These are phyloP conservation scores for Jacana jacana DNA, from an alignment of 2,113 vertebrate genomes.

Conservation along the genomic window DNA sequence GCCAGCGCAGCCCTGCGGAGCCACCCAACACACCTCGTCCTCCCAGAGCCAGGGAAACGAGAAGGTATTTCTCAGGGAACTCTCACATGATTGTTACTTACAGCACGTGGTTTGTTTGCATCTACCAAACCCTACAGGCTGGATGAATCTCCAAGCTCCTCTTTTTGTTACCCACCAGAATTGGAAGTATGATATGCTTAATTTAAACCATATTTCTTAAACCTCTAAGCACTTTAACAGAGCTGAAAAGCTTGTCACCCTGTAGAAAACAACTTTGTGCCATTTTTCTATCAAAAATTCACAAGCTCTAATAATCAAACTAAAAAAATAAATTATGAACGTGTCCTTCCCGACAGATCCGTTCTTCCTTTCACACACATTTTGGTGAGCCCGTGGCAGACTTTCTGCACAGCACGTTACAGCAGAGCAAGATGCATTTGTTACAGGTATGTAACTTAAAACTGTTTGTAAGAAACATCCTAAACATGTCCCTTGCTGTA, in stretches of 20 bases:
- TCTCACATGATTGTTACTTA: background rate
- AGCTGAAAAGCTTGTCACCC: background rate
- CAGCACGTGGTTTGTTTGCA: background rate
- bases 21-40: background rate
- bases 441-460: constrained; percentile 65
- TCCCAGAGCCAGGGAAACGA: background rate
- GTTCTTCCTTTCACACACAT: background rate
- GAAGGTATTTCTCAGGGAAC: background rate
- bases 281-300: background rate
- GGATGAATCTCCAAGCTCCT: constrained; percentile 30
- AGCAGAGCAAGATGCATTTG: background rate
- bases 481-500: constrained; percentile 71
- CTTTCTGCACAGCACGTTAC: background rate
- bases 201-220: constrained; percentile 64
- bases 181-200: constrained; percentile 50
- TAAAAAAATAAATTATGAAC: background rate
- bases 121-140: background rate
- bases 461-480: constrained; percentile 72
- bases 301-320: background rate
- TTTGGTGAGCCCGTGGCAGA: background rate
- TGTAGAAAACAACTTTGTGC: background rate
- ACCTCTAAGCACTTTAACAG: constrained; percentile 11
- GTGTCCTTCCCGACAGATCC: background rate
- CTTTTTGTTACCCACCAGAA: constrained; percentile 39
- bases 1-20: background rate